phyloP scores from a whole-genome alignment of 2,113 vertebrate species.

The Pheucticus melanocephalus region DNA sequence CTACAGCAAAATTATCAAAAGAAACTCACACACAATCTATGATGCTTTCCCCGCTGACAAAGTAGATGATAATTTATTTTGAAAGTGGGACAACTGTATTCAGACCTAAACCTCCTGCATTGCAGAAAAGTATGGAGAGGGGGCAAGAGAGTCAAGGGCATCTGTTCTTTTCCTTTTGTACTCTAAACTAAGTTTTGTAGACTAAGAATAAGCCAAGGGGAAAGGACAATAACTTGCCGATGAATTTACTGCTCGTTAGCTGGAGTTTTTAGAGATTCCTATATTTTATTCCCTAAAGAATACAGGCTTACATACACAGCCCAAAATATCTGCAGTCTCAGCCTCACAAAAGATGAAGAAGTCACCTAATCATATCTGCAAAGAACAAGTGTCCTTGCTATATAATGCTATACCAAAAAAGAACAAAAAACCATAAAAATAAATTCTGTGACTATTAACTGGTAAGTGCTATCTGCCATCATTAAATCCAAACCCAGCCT shows the following conservation, averaged over 20 bases:
- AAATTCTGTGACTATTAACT: neutral
- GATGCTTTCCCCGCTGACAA: neutral
- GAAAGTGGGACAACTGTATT: neutral
- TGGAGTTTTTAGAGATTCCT: neutral
- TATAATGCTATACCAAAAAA: neutral
- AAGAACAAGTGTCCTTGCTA: neutral
- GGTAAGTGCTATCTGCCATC: neutral
- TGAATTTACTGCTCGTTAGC: constrained; percentile 17
- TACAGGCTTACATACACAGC: neutral
- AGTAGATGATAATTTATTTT: neutral
- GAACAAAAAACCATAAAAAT: neutral
- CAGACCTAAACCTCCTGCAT: neutral
- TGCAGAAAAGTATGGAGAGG: neutral
- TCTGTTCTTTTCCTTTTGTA: neutral
- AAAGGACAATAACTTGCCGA: neutral
- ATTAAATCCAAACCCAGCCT: neutral
- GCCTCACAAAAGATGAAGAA: neutral
- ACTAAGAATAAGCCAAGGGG: constrained; percentile 26
- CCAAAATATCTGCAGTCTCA: constrained; percentile 21
- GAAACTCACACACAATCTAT: neutral
- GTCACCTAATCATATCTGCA: neutral
- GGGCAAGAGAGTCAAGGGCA: neutral
- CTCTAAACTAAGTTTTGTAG: neutral
- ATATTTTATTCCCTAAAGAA: neutral
- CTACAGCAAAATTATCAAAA: neutral